Percentiles rank a stretch among this genome's conserved stretches.
Evolutionary conservation across 2,888 invertebrate species (phyloP).

Genomic region (Phanerotoma sp.): DNA sequence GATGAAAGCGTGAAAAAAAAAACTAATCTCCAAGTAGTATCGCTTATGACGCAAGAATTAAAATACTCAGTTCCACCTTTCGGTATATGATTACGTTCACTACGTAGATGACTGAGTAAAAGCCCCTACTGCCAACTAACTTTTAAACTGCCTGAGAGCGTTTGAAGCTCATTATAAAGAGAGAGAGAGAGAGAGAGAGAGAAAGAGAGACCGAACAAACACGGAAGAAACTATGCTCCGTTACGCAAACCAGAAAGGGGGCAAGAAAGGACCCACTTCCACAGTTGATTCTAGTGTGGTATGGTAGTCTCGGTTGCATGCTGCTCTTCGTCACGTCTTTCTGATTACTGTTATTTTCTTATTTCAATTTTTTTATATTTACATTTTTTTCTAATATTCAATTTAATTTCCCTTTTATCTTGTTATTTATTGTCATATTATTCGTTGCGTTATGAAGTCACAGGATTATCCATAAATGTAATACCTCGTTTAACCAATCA

Average conservation of each 20-base stretch:
- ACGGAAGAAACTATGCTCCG: conserved; percentile 36
- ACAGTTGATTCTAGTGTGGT: conserved; percentile 35
- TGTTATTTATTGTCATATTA: no score
- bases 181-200: no score
- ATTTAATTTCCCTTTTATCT: no score
- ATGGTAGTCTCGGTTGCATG: no score
- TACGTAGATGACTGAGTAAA: background rate
- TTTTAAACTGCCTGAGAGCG: conserved; percentile 6
- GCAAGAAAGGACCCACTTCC: conserved; percentile 36
- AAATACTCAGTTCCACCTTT: conserved; percentile 5
- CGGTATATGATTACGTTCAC: background rate
- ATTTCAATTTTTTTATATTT: background rate
- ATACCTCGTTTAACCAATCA: no score
- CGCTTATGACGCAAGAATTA: background rate
- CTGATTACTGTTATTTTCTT: conserved; percentile 10
- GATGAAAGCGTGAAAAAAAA: background rate
- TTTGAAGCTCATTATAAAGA: conserved; percentile 30
- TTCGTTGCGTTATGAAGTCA: no score
- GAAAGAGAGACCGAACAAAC: conserved; percentile 34
- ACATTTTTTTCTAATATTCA: background rate
- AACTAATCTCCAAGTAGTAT: background rate
- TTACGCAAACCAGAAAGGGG: conserved; percentile 36
- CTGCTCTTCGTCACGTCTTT: conserved; percentile 5
- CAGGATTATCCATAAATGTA: no score
- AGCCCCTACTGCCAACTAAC: background rate